These are phyloP conservation scores for Agrochola lota DNA, from an alignment of 2,888 invertebrate species.

Conservation along the genomic window DNA sequence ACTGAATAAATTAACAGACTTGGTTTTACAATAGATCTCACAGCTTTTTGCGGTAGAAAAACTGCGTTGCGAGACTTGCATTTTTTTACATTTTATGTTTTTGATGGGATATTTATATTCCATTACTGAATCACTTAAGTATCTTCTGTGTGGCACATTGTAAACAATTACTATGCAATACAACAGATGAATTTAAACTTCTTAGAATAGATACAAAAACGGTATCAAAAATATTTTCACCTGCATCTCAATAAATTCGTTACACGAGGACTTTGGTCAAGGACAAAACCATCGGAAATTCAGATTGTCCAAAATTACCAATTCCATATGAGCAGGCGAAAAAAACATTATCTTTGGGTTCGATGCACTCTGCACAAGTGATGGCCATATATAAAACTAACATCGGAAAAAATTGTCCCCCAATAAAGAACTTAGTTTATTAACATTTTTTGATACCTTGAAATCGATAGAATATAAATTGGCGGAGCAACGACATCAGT, in stretches of 20 bases:
- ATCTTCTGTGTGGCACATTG: no score
- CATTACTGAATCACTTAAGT: no score
- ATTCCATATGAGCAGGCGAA: slow-evolving; percentile 70
- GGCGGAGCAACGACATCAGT: neutral
- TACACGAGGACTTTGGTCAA: slow-evolving; percentile 75
- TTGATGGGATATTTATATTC: no score
- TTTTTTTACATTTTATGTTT: no score
- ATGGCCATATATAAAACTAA: slow-evolving; percentile 56
- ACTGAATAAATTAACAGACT: no score
- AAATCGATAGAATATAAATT: slow-evolving; percentile 32
- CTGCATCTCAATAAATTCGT: slow-evolving; percentile 56
- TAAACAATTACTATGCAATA: neutral
- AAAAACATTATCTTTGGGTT: slow-evolving; percentile 68
- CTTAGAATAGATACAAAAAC: slow-evolving; percentile 23
- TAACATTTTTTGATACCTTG: slow-evolving; percentile 38
- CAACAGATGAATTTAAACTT: slow-evolving; percentile 20
- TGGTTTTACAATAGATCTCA: no score
- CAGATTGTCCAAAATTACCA: slow-evolving; percentile 74
- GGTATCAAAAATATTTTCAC: slow-evolving; percentile 50
- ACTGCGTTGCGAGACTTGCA: no score
- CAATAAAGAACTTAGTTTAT: slow-evolving; percentile 38
- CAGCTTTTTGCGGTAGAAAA: no score
- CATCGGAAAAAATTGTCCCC: slow-evolving; percentile 45
- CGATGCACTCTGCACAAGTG: slow-evolving; percentile 68
- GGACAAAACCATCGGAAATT: slow-evolving; percentile 76